Percentiles rank a stretch among this genome's conserved stretches.
phyloP scores from a whole-genome alignment of 2,888 invertebrate genomes.

The Eudemis profundana region DNA sequence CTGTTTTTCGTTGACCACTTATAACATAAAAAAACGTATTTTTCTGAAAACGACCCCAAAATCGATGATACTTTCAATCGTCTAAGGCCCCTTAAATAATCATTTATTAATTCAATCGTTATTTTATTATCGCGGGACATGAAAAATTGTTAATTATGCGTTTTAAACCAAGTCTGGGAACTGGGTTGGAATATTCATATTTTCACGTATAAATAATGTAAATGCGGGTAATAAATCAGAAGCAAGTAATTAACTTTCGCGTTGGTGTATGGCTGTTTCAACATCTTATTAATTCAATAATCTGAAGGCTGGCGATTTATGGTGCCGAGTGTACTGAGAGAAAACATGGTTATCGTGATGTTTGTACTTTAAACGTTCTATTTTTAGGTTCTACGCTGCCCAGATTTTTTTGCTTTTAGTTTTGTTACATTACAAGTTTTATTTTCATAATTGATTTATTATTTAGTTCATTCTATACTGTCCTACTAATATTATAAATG shows the following conservation, averaged over 20 bases:
- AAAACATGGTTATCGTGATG: slow-evolving; percentile 20
- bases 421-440: too few relatives aligned
- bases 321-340: slow-evolving; percentile 7
- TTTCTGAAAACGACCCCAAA: too few relatives aligned
- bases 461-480: too few relatives aligned
- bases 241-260: slow-evolving; percentile 49
- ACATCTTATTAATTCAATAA: slow-evolving; percentile 52
- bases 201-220: slow-evolving; percentile 43
- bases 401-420: too few relatives aligned
- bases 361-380: too few relatives aligned
- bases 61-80: too few relatives aligned
- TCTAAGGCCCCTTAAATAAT: too few relatives aligned
- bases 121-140: slow-evolving; percentile 39
- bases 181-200: slow-evolving; percentile 43
- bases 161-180: slow-evolving; percentile 39
- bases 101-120: slow-evolving; percentile 36
- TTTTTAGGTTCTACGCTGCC: too few relatives aligned
- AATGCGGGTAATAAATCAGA: slow-evolving; percentile 48
- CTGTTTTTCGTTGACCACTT: too few relatives aligned
- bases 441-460: too few relatives aligned
- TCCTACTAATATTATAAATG: too few relatives aligned
- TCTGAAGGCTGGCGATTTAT: slow-evolving; percentile 40
- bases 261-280: slow-evolving; percentile 45
- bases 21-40: too few relatives aligned
- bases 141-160: slow-evolving; percentile 46